phyloP scores from a whole-genome alignment of 2,888 invertebrate genomes.

The Thumatha senex region DNA sequence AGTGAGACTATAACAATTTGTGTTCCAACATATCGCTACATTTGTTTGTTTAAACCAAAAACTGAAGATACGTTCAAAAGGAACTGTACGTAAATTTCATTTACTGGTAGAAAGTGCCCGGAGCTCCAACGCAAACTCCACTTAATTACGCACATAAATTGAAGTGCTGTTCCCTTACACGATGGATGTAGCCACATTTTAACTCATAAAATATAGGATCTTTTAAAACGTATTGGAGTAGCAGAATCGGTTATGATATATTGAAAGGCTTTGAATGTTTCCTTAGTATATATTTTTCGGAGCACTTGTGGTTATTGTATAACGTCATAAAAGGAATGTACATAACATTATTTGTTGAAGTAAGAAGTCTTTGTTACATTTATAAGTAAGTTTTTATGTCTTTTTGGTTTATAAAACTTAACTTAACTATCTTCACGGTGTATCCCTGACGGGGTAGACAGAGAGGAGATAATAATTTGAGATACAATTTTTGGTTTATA shows the following conservation, averaged over 20 bases:
- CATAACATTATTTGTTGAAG: no score
- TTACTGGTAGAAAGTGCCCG: constrained; percentile 79
- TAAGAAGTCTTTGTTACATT: no score
- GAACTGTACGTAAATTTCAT: constrained; percentile 81
- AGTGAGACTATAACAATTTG: not conserved
- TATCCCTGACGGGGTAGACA: no score
- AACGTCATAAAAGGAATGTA: no score
- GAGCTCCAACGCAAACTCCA: constrained; percentile 77
- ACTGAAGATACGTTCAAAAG: constrained; percentile 68
- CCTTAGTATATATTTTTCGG: not conserved
- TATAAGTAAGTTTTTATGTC: no score
- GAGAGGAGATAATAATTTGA: no score
- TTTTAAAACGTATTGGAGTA: constrained; percentile 28
- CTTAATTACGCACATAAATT: constrained; percentile 83
- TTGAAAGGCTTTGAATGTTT: not conserved
- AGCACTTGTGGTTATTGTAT: no score
- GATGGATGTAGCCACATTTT: constrained; percentile 73
- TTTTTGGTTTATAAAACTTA: no score
- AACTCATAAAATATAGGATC: constrained; percentile 67
- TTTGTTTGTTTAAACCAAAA: constrained; percentile 42
- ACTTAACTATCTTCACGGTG: no score
- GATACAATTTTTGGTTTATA: no score
- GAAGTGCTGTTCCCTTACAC: constrained; percentile 76
- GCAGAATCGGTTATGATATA: constrained; percentile 1
- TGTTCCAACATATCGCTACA: constrained; percentile 28